Base-by-base conservation (phyloP, 1,140 invertebrate genomes). In the Euglossa dilemma region DNA sequence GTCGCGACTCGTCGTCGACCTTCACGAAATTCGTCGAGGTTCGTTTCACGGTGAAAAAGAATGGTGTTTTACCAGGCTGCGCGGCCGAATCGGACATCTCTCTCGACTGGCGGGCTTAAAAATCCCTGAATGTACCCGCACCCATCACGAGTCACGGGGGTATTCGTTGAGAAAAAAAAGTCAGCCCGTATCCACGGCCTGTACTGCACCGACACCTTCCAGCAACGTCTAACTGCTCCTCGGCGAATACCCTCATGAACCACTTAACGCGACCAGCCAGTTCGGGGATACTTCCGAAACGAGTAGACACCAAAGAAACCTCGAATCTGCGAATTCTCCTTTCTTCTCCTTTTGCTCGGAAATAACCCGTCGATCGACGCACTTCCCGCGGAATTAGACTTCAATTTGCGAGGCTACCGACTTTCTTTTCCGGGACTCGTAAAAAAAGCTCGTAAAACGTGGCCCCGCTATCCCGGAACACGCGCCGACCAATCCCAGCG, bases 91-190 rank as follows among this genome's bases (percentile, higher is more conserved):
- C 47, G 28, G 52, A 78, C 85, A 73, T 80, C 56, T 84, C 57
- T 73, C 56, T 80, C 72, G 63, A 59, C 36, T 63, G 14, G 14
- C 14, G 14, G n/a, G 18, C 72, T 70, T 72, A 87, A 63, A 87
- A 87, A 71, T 80, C 56, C 8, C 18, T 91, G 84, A 93, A 92
- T 93, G 84, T 80, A 83, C 91, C 92, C 92, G 90, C 89, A 93
- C 76, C 70, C 52, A 77, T 61, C n/a, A 56, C 43, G 25, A 54
- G 63, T 77, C 43, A 80, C 85, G 61, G 67, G 83, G 81, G 85
- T 84, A 80, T 87, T 83, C 78, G 77, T 69, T 82, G 63, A 84
- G 86, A 72, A 83, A 74, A 86, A 83, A 78, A 85, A 82, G 75
- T 79, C 71, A 70, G 67, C 82, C 84, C 84, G 78, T 88, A 87